These are phyloP conservation scores for Physella acuta DNA, from an alignment of 1,140 invertebrate species.

Conservation along the genomic window DNA sequence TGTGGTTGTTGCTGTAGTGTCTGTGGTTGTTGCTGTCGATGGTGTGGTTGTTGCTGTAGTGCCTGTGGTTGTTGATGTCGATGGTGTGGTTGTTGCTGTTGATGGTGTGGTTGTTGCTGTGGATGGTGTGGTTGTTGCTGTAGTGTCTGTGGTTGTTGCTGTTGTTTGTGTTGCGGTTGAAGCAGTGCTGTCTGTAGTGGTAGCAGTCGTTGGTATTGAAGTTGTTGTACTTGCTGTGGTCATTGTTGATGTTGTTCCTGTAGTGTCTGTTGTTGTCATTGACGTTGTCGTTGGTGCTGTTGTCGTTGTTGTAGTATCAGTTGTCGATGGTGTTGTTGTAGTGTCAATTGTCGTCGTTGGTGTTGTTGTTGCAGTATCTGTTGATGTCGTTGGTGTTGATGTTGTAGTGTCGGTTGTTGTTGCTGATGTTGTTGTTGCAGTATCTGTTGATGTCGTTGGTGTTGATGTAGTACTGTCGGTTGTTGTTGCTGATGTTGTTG, in stretches of 20 bases:
- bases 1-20: no score
- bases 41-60: no score
- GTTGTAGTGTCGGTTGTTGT: no score
- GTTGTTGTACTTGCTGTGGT: neutral
- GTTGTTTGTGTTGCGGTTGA: neutral
- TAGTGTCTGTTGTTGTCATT: neutral
- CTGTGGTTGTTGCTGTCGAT: neutral
- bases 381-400: neutral
- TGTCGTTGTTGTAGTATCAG: neutral
- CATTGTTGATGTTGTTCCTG: neutral
- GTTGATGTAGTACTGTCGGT: neutral
- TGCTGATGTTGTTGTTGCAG: neutral
- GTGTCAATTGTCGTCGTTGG: neutral
- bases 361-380: neutral
- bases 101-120: neutral
- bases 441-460: neutral
- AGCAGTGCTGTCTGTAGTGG: neutral
- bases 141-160: neutral
- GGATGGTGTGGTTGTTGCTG: neutral
- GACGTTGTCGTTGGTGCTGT: no score
- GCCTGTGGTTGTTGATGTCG: neutral
- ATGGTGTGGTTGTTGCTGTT: neutral
- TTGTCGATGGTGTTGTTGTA: neutral
- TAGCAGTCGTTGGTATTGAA: neutral
- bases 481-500: neutral